Percentiles rank a stretch among this genome's conserved stretches.
These are phyloP conservation scores for Drosophila neocordata DNA, from an alignment of 1,140 invertebrate genomes.

Conservation along the genomic window DNA sequence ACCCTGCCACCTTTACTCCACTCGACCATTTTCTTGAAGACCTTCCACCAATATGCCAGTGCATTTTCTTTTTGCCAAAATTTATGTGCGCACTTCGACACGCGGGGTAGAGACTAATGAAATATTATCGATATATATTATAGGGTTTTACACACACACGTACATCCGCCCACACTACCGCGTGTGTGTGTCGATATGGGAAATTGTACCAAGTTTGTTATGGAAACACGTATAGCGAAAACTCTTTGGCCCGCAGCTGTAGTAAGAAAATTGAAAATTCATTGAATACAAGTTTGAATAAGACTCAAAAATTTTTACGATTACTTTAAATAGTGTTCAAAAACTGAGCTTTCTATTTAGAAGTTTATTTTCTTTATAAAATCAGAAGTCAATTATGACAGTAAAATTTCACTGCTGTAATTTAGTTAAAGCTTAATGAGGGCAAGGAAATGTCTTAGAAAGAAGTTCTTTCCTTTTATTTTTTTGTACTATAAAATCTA, in stretches of 20 bases:
- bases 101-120: constrained; percentile 57
- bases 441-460: too few relatives aligned
- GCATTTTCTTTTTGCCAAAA: constrained; percentile 71
- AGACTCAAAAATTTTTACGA: not conserved
- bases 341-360: too few relatives aligned
- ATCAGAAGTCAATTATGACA: too few relatives aligned
- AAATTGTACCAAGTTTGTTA: constrained; percentile 16
- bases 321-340: constrained; percentile 5
- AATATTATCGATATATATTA: constrained; percentile 81
- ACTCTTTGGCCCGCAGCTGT: not conserved
- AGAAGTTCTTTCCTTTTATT: too few relatives aligned
- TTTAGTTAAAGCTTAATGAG: too few relatives aligned
- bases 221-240: constrained; percentile 11
- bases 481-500: too few relatives aligned
- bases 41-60: constrained; percentile 67
- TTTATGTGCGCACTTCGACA: constrained; percentile 72
- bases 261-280: constrained; percentile 1
- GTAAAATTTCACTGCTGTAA: too few relatives aligned
- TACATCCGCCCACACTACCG: constrained; percentile 19
- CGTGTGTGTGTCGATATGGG: constrained; percentile 23
- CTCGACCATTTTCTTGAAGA: not conserved
- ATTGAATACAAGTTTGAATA: not conserved
- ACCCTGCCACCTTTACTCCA: not conserved
- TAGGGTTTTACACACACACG: constrained; percentile 53
- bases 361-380: too few relatives aligned